Evolutionary conservation across 2,113 vertebrate genomes (phyloP), one percentile per base, ranked within the genome.

Genomic region (Cyrtonyx montezumae): DNA sequence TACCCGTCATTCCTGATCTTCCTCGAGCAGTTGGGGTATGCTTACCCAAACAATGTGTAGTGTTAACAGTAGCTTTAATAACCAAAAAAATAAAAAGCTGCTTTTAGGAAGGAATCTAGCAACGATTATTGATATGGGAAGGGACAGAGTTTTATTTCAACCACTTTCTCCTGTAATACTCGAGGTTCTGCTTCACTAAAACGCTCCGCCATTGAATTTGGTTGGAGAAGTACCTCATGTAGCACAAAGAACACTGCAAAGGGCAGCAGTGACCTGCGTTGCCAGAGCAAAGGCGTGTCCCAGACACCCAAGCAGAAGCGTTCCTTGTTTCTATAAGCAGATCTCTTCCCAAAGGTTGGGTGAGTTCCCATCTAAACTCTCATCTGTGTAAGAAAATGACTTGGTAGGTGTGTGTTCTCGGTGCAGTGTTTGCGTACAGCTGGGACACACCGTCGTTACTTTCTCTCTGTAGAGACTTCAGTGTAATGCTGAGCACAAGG

Each of bases 201-300:
- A 34, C 48, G 36, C 8, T 81, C 40, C 12, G 53, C n/a, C 21
- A 1, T 36, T 37, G 25, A 9, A 5, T 89, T 75, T 59, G 48
- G 30, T 32, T 73, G 46, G 66, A 75, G 25, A 3, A 15, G 23
- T 48, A 49, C n/a, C 21, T 49, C 8, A 6, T 11, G 32, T 19
- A 49, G 51, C 0, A 0, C 46, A 6, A 51, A 37, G 51, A 56
- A 62, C 13, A 0, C 28, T 18, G 45, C 30, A 30, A 70, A 28
- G 18, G 28, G 4, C 3, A 46, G 61, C 9, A 8, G 36, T 28
- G 40, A 40, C 84, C 53, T 5, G 4, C 25, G 58, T 58, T 66
- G 55, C 16, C 34, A 28, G 18, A 56, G 34, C 34, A 49, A 56
- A 74, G 51, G 40, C 48, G 19, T 56, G 61, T 28, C 26, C 9